Conservation (phyloP, 2,113 vertebrate genomes). For the Megatriorchis doriae region DNA sequence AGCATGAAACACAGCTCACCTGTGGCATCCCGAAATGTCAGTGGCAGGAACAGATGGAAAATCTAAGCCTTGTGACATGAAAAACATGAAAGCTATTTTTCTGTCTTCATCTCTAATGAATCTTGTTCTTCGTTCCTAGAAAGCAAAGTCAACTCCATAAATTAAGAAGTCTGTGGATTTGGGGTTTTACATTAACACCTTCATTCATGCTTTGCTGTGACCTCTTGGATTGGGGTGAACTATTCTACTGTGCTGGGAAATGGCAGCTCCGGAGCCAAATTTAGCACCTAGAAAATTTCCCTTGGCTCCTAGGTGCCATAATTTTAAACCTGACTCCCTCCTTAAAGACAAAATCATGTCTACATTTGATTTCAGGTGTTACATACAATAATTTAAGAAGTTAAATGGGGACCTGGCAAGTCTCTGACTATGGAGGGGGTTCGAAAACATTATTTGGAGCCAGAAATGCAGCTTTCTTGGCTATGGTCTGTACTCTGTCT, state of each 20-base stretch:
- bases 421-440: background rate
- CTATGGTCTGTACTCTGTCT: background rate
- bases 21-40: background rate
- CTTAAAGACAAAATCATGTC: constrained; percentile 27
- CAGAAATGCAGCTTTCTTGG: constrained; percentile 24
- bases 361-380: constrained; percentile 28
- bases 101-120: background rate
- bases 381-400: background rate
- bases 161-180: constrained; percentile 28
- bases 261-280: constrained; percentile 46
- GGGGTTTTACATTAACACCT: constrained; percentile 54
- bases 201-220: constrained; percentile 34
- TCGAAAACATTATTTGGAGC: constrained; percentile 35
- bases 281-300: constrained; percentile 54
- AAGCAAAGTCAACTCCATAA: constrained; percentile 29
- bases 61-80: background rate
- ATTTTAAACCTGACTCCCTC: constrained; percentile 24
- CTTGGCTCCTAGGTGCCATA: constrained; percentile 19
- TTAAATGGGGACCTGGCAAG: background rate
- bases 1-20: background rate
- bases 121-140: background rate
- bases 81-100: background rate
- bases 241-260: constrained; percentile 61
- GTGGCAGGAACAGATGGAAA: background rate
- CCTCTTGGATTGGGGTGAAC: constrained; percentile 18